Conservation (phyloP, 2,797 vertebrate genomes). For the Capromys pilorides region DNA sequence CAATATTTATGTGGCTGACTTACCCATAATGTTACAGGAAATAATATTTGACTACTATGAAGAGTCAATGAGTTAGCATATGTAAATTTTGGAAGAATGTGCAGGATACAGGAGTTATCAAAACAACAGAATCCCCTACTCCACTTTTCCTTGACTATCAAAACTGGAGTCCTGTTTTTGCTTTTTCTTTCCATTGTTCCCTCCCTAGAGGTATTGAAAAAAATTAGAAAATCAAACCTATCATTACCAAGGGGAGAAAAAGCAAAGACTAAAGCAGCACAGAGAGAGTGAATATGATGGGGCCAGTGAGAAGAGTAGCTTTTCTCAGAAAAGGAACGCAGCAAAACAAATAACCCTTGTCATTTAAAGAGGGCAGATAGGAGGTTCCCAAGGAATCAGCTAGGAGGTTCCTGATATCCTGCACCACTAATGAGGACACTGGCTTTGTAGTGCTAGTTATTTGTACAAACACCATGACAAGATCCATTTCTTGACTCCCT, state of each 20-base stretch:
- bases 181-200: background rate
- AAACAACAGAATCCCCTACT: background rate
- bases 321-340: slow-evolving; percentile 16
- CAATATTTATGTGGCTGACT: background rate
- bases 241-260: background rate
- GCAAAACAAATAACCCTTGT: slow-evolving; percentile 41
- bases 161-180: background rate
- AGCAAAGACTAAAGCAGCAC: background rate
- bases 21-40: background rate
- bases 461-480: background rate
- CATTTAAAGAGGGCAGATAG: background rate
- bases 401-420: slow-evolving; percentile 12
- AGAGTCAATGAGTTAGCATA: background rate
- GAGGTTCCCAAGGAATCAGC: background rate
- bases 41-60: background rate
- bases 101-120: background rate
- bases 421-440: slow-evolving; percentile 25
- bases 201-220: background rate
- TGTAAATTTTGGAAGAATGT: background rate
- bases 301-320: background rate
- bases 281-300: background rate
- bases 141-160: background rate
- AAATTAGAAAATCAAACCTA: background rate
- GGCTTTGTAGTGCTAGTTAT: background rate
- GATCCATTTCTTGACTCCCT: background rate